These are phyloP conservation scores for Micromesistius poutassou DNA, from an alignment of 2,797 vertebrate genomes.

Conservation along the genomic window DNA sequence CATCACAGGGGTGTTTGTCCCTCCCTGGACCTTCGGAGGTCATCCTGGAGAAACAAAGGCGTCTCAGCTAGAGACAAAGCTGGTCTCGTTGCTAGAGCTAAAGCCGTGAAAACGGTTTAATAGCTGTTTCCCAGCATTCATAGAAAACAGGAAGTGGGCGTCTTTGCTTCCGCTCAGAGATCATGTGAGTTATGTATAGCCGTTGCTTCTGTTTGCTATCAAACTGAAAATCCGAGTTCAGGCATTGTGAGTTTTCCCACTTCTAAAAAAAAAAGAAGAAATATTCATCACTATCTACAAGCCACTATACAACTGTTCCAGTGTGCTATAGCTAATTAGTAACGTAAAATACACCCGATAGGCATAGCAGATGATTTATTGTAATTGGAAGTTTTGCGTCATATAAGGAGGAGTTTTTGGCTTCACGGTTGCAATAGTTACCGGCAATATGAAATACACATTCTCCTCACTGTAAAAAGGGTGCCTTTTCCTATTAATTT, in stretches of 20 bases:
- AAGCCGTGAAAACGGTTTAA: slow-evolving; percentile 28
- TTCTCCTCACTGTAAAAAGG: not conserved
- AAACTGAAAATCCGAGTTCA: not conserved
- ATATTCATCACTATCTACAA: not conserved
- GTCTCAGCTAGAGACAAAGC: not conserved
- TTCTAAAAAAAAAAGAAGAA: not conserved
- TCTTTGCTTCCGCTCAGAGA: slow-evolving; percentile 14
- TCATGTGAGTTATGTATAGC: not conserved
- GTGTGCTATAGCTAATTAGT: not conserved
- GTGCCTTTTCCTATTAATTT: not conserved
- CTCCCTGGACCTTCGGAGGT: slow-evolving; percentile 16
- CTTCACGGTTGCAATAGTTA: not conserved
- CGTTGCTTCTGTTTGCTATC: not conserved
- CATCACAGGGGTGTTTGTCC: not conserved
- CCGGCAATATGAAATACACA: not conserved
- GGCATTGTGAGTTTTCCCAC: not conserved
- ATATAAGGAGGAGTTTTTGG: not conserved
- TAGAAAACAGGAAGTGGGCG: slow-evolving; percentile 50
- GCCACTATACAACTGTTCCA: not conserved
- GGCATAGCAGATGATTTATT: not conserved
- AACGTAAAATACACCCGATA: not conserved
- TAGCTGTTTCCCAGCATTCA: slow-evolving; percentile 26
- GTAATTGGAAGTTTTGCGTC: not conserved
- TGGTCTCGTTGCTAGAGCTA: not conserved
- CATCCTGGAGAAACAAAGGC: slow-evolving; percentile 31